Conservation (phyloP, 2,888 invertebrate species). For the Ochropacha duplaris region DNA sequence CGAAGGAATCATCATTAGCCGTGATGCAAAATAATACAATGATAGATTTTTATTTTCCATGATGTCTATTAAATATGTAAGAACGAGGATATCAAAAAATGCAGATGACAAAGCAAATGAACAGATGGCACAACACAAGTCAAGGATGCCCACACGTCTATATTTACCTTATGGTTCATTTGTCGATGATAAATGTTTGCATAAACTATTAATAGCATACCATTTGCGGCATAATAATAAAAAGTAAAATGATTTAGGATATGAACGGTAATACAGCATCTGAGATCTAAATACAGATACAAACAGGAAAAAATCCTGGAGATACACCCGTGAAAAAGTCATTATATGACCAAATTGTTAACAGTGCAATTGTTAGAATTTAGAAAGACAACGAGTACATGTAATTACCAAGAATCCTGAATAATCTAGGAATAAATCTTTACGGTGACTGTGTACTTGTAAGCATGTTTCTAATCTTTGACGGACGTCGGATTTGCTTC, state of each 20-base stretch:
- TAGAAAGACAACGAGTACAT: slow-evolving; percentile 15
- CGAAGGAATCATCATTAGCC: too few relatives aligned
- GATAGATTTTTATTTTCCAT: not conserved
- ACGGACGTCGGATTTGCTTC: slow-evolving; percentile 33
- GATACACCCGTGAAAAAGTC: not conserved
- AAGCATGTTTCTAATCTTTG: slow-evolving; percentile 50
- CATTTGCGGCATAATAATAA: not conserved
- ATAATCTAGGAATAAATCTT: slow-evolving; percentile 47
- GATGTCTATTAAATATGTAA: not conserved
- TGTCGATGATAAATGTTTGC: slow-evolving; percentile 23
- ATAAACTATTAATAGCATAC: slow-evolving; percentile 10
- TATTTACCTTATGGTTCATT: slow-evolving; percentile 17
- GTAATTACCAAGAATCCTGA: slow-evolving; percentile 44
- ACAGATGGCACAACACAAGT: slow-evolving; percentile 31
- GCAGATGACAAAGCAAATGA: slow-evolving; percentile 17
- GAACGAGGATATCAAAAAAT: not conserved
- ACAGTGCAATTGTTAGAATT: slow-evolving; percentile 33
- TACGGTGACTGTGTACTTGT: slow-evolving; percentile 35
- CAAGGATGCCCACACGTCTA: slow-evolving; percentile 33
- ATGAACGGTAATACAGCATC: not conserved
- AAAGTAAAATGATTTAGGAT: not conserved
- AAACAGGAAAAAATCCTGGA: too few relatives aligned
- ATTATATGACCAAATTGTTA: slow-evolving; percentile 6
- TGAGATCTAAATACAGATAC: not conserved
- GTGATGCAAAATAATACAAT: too few relatives aligned